phyloP scores from a whole-genome alignment of 2,888 invertebrate species.

The Oligia latruncula region DNA sequence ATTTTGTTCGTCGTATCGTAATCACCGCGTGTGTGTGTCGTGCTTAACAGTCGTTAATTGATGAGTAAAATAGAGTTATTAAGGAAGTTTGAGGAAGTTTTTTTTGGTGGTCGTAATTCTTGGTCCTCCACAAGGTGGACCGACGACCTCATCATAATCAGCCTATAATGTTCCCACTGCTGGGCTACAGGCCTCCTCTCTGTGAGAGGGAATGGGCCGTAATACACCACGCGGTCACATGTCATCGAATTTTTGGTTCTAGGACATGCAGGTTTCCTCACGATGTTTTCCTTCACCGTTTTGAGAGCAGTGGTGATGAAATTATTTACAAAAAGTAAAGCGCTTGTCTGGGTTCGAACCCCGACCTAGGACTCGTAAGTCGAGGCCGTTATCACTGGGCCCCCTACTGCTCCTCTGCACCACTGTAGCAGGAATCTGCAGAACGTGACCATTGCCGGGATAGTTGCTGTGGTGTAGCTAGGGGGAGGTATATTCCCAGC shows the following conservation, averaged over 20 bases:
- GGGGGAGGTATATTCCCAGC: too few relatives aligned
- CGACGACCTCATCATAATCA: not conserved
- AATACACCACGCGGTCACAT: not conserved
- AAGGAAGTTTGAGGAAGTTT: conserved; percentile 10
- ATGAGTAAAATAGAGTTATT: conserved; percentile 53
- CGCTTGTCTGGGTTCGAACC: too few relatives aligned
- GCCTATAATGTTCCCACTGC: not conserved
- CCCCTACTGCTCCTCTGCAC: not conserved
- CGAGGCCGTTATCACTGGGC: not conserved
- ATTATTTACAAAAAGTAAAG: too few relatives aligned
- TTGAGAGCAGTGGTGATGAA: not conserved
- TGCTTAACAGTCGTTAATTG: conserved; percentile 61
- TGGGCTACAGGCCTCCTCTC: not conserved
- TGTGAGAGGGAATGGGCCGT: not conserved
- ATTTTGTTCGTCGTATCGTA: conserved; percentile 67
- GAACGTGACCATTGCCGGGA: not conserved
- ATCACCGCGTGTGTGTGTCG: conserved; percentile 50
- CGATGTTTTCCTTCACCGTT: too few relatives aligned
- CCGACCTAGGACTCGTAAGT: not conserved
- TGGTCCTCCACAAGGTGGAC: not conserved
- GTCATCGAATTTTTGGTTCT: not conserved
- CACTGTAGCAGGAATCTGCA: not conserved
- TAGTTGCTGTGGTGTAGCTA: too few relatives aligned
- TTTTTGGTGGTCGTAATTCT: not conserved
- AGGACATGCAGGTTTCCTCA: not conserved